Percentiles rank a stretch among this genome's conserved stretches.
Conservation (phyloP, 1,140 invertebrate genomes). For the Drosophila albomicans region DNA sequence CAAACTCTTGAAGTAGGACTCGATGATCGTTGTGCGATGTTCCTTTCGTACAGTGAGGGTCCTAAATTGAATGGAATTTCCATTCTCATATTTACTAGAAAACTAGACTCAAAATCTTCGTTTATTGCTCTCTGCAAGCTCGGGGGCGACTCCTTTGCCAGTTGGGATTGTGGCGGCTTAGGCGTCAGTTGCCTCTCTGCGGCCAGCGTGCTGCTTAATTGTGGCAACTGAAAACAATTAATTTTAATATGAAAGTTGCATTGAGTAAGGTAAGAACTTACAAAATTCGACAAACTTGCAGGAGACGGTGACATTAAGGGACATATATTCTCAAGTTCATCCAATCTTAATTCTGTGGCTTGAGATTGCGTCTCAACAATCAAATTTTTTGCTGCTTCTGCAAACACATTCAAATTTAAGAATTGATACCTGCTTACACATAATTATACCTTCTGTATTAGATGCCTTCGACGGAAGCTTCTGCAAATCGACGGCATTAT, state of each 20-base stretch:
- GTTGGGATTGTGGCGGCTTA: too few relatives aligned
- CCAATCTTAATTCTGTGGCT: neutral
- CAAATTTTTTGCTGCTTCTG: neutral
- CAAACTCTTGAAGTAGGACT: neutral
- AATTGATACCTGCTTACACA: too few relatives aligned
- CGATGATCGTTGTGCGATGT: neutral
- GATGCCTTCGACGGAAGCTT: too few relatives aligned
- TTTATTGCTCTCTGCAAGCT: neutral
- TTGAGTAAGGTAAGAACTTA: neutral
- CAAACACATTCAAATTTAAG: neutral
- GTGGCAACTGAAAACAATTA: conserved; percentile 32
- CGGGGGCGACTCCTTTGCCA: neutral
- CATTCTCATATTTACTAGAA: neutral
- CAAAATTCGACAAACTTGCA: neutral
- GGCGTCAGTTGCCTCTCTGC: neutral
- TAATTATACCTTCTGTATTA: neutral
- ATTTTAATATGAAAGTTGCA: neutral
- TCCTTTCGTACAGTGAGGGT: neutral
- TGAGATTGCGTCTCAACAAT: neutral
- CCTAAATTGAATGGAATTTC: neutral
- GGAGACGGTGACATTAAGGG: neutral
- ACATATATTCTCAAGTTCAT: neutral
- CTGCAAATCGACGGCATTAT: too few relatives aligned
- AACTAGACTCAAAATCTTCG: conserved; percentile 14
- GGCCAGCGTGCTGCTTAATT: conserved; percentile 51